Percentiles rank a stretch among this genome's conserved stretches.
These are phyloP conservation scores for Jacana jacana DNA, from an alignment of 2,113 vertebrate species.

Conservation along the genomic window DNA sequence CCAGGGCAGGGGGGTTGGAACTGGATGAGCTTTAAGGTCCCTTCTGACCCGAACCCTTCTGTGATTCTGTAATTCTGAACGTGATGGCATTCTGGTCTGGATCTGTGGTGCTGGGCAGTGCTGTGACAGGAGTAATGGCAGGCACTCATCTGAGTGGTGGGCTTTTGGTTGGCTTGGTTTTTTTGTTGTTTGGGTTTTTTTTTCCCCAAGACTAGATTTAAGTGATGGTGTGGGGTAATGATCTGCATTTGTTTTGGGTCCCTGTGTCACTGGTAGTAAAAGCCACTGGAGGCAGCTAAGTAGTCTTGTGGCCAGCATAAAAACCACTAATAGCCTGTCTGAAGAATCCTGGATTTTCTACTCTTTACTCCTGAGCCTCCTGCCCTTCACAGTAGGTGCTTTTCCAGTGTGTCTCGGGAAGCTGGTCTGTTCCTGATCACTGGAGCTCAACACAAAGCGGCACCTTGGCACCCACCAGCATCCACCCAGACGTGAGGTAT, in stretches of 20 bases:
- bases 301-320: neutral
- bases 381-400: neutral
- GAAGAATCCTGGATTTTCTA: neutral
- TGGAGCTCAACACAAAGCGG: neutral
- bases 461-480: neutral
- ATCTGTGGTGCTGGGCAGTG: neutral
- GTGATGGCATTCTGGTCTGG: neutral
- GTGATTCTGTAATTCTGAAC: neutral
- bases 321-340: neutral
- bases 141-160: neutral
- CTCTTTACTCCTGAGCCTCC: neutral
- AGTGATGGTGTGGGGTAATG: neutral
- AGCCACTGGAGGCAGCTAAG: neutral
- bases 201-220: neutral
- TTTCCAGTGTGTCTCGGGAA: neutral
- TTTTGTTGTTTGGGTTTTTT: too few relatives aligned
- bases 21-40: neutral
- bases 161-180: too few relatives aligned
- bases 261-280: neutral
- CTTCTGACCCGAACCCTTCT: neutral
- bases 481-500: fast-evolving
- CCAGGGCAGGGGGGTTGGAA: neutral
- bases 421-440: neutral
- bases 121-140: neutral
- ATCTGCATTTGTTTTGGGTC: neutral